phyloP scores from a whole-genome alignment of 2,113 vertebrate species.

The Sorex fumeus region DNA sequence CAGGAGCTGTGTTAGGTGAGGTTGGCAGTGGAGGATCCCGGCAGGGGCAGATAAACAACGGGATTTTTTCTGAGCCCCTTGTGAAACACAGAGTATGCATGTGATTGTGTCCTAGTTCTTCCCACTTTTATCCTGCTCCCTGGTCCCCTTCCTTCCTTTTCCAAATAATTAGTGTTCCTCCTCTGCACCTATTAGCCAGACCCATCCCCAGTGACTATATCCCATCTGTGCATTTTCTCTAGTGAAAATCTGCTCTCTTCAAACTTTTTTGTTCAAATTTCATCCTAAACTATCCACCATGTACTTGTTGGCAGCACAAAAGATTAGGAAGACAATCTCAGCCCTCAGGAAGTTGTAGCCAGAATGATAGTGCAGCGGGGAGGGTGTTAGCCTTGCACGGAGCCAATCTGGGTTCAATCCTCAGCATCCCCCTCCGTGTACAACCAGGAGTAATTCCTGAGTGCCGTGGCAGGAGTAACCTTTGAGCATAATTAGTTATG shows the following conservation, averaged over 20 bases:
- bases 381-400: too few relatives aligned
- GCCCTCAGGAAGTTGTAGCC: background rate
- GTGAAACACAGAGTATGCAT: background rate
- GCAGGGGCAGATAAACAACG: background rate
- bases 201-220: background rate
- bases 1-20: constrained; percentile 36
- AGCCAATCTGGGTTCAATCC: too few relatives aligned
- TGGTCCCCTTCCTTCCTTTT: background rate
- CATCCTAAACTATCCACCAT: background rate
- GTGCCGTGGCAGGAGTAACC: too few relatives aligned
- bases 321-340: background rate
- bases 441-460: too few relatives aligned
- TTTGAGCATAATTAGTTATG: too few relatives aligned
- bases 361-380: too few relatives aligned
- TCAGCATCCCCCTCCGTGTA: too few relatives aligned
- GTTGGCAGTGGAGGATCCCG: background rate
- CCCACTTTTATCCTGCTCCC: background rate
- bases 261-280: background rate
- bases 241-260: background rate
- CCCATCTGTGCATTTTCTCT: background rate
- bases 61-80: background rate
- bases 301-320: background rate
- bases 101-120: background rate
- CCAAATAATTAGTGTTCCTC: background rate
- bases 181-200: background rate